Conservation (phyloP, 2,888 invertebrate genomes). For the Aquatica leii region DNA sequence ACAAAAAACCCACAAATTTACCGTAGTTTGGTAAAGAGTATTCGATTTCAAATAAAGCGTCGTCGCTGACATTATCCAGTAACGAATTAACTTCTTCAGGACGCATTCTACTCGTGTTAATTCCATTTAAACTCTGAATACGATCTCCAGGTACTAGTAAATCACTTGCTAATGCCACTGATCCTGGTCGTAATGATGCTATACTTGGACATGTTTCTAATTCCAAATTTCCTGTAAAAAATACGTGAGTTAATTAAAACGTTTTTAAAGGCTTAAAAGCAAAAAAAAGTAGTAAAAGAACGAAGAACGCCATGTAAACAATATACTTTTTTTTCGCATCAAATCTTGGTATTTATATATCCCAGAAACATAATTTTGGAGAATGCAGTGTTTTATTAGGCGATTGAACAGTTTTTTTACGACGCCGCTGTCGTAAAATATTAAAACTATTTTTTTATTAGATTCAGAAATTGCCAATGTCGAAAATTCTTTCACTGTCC, state of each 20-base stretch:
- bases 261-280: background rate
- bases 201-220: conserved; percentile 73
- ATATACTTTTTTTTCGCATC: background rate
- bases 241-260: background rate
- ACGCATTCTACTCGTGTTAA: conserved; percentile 76
- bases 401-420: no score
- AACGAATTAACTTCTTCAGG: conserved; percentile 81
- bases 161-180: conserved; percentile 78
- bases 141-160: conserved; percentile 81
- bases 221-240: conserved; percentile 70
- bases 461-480: no score
- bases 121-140: conserved; percentile 83
- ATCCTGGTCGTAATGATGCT: conserved; percentile 73
- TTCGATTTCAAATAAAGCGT: conserved; percentile 82
- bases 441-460: no score
- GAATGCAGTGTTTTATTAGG: no score
- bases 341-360: no score
- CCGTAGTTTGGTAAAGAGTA: conserved; percentile 84
- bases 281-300: background rate
- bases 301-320: background rate
- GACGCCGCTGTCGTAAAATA: no score
- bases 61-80: conserved; percentile 77
- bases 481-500: no score
- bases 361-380: no score
- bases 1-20: conserved; percentile 59